These are phyloP conservation scores for Phrixothrix hirtus DNA, from an alignment of 2,888 invertebrate genomes.

Conservation along the genomic window DNA sequence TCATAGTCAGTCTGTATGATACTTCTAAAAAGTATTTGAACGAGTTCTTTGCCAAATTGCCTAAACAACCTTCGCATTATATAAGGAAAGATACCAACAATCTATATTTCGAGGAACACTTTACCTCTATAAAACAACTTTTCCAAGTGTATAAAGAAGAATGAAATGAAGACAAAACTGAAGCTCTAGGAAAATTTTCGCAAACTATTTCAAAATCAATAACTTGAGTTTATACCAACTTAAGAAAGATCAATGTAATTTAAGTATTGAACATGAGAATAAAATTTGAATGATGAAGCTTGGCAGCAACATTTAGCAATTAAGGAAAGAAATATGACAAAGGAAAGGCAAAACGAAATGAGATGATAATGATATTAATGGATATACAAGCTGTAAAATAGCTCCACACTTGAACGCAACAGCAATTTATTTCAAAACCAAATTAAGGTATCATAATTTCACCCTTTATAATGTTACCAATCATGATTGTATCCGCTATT, in stretches of 20 bases:
- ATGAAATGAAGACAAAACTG: background rate
- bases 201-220: constrained; percentile 1
- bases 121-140: constrained; percentile 2
- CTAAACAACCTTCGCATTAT: constrained; percentile 7
- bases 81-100: constrained; percentile 1
- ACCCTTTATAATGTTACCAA: constrained; percentile 24
- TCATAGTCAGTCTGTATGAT: too few species aligned
- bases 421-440: constrained; percentile 15
- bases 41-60: too few species aligned
- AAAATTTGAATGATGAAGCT: constrained; percentile 1
- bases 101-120: constrained; percentile 3
- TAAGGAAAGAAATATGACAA: background rate
- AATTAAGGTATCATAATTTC: constrained; percentile 30
- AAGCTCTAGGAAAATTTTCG: background rate
- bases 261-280: constrained; percentile 4
- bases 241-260: constrained; percentile 9
- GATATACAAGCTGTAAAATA: constrained; percentile 5
- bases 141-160: background rate
- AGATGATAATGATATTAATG: background rate
- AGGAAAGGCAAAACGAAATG: background rate
- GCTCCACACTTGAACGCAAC: background rate
- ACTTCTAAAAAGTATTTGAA: too few species aligned
- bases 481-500: constrained; percentile 24
- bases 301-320: constrained; percentile 1
- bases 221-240: background rate